These are phyloP conservation scores for Heliopora coerulea DNA, from an alignment of 92 coral and sea anemone genomes.

Conservation along the genomic window DNA sequence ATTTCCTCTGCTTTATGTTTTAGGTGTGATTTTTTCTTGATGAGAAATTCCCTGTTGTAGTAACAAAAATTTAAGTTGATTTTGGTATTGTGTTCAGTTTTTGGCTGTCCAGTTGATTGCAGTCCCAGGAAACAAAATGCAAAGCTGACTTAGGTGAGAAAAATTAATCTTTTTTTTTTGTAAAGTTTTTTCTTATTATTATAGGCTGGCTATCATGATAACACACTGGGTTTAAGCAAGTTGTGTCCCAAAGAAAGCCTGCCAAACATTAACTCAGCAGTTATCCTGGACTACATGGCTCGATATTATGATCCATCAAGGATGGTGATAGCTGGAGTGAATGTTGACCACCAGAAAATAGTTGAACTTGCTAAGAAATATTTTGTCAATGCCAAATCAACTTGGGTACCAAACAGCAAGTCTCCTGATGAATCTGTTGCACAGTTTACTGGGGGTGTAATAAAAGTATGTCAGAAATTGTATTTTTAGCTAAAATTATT, in stretches of 20 bases:
- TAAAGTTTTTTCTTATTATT: conserved; percentile 1
- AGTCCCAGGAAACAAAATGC: too few species aligned
- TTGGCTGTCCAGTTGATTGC: too few species aligned
- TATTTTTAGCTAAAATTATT: too few species aligned
- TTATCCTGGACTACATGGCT: conserved; percentile 59
- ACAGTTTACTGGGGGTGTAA: conserved; percentile 92
- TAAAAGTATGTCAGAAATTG: conserved; percentile 54
- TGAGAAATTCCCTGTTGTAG: too few species aligned
- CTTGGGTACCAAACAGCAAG: conserved; percentile 53
- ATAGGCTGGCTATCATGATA: conserved; percentile 89
- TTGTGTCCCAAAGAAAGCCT: conserved; percentile 88
- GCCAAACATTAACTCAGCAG: conserved; percentile 56
- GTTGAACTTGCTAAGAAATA: conserved; percentile 66
- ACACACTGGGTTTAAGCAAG: conserved; percentile 89
- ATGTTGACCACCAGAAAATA: conserved; percentile 82
- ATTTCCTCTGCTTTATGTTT: too few species aligned
- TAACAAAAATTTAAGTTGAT: too few species aligned
- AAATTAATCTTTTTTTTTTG: too few species aligned
- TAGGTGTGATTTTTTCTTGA: too few species aligned
- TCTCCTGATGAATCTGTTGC: conserved; percentile 83
- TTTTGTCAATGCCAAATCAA: conserved; percentile 65
- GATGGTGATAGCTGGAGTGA: conserved; percentile 94
- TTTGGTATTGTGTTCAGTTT: too few species aligned
- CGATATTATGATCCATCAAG: conserved; percentile 85
- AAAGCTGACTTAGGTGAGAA: too few species aligned